These are phyloP conservation scores for Alca torda DNA, from an alignment of 2,797 vertebrate genomes.

Conservation along the genomic window DNA sequence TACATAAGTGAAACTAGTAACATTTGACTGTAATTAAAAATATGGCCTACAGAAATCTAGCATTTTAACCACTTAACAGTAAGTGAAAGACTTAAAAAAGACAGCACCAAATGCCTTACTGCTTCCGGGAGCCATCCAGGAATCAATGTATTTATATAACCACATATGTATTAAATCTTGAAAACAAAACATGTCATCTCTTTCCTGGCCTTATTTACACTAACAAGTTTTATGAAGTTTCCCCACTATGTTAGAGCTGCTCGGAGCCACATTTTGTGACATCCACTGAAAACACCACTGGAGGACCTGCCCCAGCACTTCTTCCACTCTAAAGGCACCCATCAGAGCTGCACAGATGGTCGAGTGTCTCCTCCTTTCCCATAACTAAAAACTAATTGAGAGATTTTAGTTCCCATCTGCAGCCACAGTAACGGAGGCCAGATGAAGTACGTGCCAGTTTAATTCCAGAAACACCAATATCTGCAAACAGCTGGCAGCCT, in stretches of 20 bases:
- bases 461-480: background rate
- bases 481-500: background rate
- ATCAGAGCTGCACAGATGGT: background rate
- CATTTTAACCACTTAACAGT: background rate
- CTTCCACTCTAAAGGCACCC: background rate
- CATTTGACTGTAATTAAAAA: slow-evolving; percentile 39
- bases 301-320: background rate
- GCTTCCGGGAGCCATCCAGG: background rate
- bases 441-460: background rate
- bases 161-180: background rate
- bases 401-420: background rate
- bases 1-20: slow-evolving; percentile 49
- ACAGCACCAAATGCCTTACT: background rate
- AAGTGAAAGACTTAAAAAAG: background rate
- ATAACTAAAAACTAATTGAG: background rate
- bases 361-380: background rate
- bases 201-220: background rate
- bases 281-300: accelerated
- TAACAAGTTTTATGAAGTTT: background rate
- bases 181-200: background rate
- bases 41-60: slow-evolving; percentile 6
- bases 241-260: background rate
- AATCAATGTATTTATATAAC: background rate
- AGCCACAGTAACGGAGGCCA: background rate
- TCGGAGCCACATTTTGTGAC: background rate